Percentiles rank a stretch among this genome's conserved stretches.
Conservation (phyloP, 2,797 vertebrate species). For the Hydrolagus colliei region DNA sequence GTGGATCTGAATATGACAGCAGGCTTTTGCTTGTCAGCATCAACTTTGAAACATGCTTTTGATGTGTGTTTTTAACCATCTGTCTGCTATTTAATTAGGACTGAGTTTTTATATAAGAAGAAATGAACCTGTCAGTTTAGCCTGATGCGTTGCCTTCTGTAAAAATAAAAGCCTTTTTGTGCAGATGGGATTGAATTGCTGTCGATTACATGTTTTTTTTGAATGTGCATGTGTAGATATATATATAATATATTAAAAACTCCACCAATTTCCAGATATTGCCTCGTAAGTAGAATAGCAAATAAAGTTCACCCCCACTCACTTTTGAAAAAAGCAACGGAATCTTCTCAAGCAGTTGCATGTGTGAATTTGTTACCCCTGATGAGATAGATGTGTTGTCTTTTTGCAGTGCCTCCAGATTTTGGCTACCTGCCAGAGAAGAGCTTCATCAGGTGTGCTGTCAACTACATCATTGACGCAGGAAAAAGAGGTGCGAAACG, state of each 20-base stretch:
- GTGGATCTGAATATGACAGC: slow-evolving; percentile 27
- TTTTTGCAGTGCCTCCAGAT: slow-evolving; percentile 77
- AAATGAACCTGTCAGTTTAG: background rate
- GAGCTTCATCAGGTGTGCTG: slow-evolving; percentile 73
- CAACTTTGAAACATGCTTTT: slow-evolving; percentile 23
- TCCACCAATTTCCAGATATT: too few relatives aligned
- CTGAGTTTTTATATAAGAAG: background rate
- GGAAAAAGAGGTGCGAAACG: slow-evolving; percentile 76
- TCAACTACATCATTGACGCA: slow-evolving; percentile 70
- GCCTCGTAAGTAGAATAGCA: too few relatives aligned
- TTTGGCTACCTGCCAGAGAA: slow-evolving; percentile 83
- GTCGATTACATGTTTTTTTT: background rate
- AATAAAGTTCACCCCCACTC: too few relatives aligned
- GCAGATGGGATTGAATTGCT: background rate
- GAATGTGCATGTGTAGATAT: background rate
- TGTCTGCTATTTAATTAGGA: slow-evolving; percentile 23
- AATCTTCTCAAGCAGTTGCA: slow-evolving; percentile 35
- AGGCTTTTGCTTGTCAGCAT: slow-evolving; percentile 31
- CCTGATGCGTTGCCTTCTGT: background rate
- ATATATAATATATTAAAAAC: too few relatives aligned
- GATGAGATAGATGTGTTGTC: slow-evolving; percentile 28
- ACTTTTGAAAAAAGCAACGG: too few relatives aligned
- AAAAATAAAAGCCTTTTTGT: background rate
- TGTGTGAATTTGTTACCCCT: slow-evolving; percentile 39
- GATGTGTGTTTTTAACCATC: slow-evolving; percentile 13